Evolutionary conservation across 2,113 vertebrate species (phyloP).

Genomic region (Equus przewalskii): DNA sequence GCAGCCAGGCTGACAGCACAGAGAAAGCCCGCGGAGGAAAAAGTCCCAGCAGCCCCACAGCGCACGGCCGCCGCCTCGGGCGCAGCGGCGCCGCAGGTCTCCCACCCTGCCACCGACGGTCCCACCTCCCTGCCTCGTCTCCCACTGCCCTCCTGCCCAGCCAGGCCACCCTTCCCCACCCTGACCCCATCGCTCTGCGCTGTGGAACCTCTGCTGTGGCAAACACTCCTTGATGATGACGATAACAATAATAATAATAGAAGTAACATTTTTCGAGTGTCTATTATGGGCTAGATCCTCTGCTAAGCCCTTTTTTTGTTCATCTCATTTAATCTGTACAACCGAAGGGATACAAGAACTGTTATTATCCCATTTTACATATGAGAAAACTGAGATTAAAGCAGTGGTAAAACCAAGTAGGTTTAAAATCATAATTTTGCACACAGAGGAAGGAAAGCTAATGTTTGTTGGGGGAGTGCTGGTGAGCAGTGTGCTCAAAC

Average conservation of each 20-base stretch:
- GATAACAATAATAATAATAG: neutral
- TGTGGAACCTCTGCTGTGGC: neutral
- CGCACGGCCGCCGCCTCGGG: rapidly evolving
- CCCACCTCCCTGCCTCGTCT: neutral
- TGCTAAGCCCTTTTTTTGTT: neutral
- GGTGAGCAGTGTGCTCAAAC: neutral
- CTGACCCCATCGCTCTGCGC: neutral
- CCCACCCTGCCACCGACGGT: neutral
- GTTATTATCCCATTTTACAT: neutral
- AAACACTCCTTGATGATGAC: neutral
- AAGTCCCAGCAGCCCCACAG: neutral
- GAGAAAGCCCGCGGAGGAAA: neutral
- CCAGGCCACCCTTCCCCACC: neutral
- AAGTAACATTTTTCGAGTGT: neutral
- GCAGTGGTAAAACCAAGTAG: neutral
- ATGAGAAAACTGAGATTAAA: neutral
- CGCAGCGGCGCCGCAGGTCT: neutral
- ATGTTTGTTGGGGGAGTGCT: neutral
- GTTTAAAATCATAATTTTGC: neutral
- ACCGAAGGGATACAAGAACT: neutral
- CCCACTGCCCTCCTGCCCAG: rapidly evolving
- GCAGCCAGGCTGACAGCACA: constrained; percentile 38
- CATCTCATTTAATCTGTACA: neutral
- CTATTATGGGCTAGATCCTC: neutral
- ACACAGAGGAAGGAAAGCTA: neutral